Evolutionary conservation across 2,797 vertebrate genomes (phyloP).

Genomic region (Silurus aristotelis): DNA sequence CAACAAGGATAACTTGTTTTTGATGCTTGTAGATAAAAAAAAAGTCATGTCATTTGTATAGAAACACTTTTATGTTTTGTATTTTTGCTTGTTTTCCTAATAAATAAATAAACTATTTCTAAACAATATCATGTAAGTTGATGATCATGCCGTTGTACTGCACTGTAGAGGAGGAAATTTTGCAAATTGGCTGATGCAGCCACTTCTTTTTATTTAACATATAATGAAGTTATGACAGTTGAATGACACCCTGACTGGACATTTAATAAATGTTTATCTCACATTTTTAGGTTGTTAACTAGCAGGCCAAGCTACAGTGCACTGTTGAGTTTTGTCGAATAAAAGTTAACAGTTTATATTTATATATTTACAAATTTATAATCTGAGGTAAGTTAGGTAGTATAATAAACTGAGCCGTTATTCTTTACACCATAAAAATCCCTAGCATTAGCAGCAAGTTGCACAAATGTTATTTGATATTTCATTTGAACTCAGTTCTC

Average conservation of each 20-base stretch:
- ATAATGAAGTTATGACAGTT: background rate
- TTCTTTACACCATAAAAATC: background rate
- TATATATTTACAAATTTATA: too few relatives aligned
- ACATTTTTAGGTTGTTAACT: background rate
- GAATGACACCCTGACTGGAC: background rate
- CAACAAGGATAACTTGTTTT: background rate
- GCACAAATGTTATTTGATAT: background rate
- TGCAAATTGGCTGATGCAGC: background rate
- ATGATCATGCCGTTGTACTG: background rate
- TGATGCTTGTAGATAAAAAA: slow-evolving; percentile 7
- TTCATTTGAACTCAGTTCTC: background rate
- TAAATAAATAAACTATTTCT: slow-evolving; percentile 14
- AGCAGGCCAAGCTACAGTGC: background rate
- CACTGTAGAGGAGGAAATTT: background rate
- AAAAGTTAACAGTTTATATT: background rate
- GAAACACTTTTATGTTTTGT: slow-evolving; percentile 16
- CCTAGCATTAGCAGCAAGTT: background rate
- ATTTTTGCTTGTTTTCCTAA: slow-evolving; percentile 7
- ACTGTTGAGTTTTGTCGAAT: background rate
- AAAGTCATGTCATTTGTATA: slow-evolving; percentile 3
- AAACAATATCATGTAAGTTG: background rate
- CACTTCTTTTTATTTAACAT: background rate
- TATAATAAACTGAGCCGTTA: background rate
- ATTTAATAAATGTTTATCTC: background rate
- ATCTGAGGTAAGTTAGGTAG: too few relatives aligned